phyloP scores from a whole-genome alignment of 1,140 invertebrate genomes.

The Teleogryllus occipitalis region DNA sequence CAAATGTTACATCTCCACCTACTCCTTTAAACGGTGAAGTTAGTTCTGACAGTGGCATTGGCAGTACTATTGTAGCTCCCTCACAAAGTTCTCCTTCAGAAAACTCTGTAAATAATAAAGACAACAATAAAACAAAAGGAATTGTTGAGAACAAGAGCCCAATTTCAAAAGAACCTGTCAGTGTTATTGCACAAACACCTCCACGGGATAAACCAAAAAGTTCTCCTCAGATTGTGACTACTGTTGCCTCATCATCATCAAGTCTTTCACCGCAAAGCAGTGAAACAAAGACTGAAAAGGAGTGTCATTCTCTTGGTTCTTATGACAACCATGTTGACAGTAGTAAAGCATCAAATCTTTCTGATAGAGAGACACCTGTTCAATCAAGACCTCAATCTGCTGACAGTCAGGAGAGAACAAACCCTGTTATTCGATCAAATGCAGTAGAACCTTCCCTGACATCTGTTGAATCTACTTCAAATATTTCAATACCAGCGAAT shows the following conservation, averaged over 20 bases:
- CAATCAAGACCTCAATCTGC: neutral
- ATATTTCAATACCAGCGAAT: neutral
- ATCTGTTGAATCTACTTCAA: neutral
- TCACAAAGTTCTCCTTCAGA: neutral
- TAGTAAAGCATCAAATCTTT: neutral
- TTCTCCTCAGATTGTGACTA: neutral
- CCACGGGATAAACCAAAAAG: constrained; percentile 7
- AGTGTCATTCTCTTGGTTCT: neutral
- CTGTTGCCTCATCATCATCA: neutral
- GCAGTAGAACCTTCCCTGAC: neutral
- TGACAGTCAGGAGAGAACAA: neutral
- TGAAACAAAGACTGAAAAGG: constrained; percentile 8
- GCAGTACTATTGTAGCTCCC: constrained; percentile 7
- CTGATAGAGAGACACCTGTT: neutral
- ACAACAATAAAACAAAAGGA: constrained; percentile 11
- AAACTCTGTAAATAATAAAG: neutral
- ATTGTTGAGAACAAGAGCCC: neutral
- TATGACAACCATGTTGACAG: constrained; percentile 5
- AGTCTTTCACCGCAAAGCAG: neutral
- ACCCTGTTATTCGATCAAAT: constrained; percentile 8
- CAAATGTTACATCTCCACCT: constrained; percentile 11
- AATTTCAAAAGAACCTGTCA: constrained; percentile 11
- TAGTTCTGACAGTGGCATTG: constrained; percentile 22
- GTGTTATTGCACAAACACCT: constrained; percentile 18
- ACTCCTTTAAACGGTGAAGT: constrained; percentile 22